Evolutionary conservation across 2,113 vertebrate genomes (phyloP).

Genomic region (Alectura lathami): DNA sequence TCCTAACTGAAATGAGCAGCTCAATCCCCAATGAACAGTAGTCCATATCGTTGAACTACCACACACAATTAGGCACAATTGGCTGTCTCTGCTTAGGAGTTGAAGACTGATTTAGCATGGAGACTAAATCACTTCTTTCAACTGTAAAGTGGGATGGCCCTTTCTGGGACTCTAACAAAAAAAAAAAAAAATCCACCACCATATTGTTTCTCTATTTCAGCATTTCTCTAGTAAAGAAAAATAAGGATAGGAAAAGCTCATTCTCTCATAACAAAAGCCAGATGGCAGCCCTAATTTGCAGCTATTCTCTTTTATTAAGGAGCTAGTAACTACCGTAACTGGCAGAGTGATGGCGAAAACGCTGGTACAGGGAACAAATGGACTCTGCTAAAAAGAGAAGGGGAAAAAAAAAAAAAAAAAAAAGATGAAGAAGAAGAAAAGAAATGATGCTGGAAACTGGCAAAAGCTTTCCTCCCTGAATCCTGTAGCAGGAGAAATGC

Average conservation of each 20-base stretch:
- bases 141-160: not conserved
- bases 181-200: not conserved
- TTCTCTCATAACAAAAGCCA: slow-evolving; percentile 45
- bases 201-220: slow-evolving; percentile 41
- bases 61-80: slow-evolving; percentile 71
- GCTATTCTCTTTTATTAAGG: slow-evolving; percentile 58
- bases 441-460: not conserved
- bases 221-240: slow-evolving; percentile 28
- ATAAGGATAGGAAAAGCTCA: not conserved
- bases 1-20: slow-evolving; percentile 66
- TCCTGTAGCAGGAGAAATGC: not conserved
- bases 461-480: not conserved
- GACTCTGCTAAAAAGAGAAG: not conserved
- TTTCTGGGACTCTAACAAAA: slow-evolving; percentile 7
- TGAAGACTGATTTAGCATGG: slow-evolving; percentile 48
- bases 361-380: slow-evolving; percentile 7
- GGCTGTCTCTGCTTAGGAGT: slow-evolving; percentile 61
- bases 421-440: not conserved
- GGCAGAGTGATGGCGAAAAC: not conserved
- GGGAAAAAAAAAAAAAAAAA: not conserved
- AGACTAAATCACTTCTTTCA: slow-evolving; percentile 23
- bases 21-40: slow-evolving; percentile 67
- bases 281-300: slow-evolving; percentile 39
- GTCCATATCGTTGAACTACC: slow-evolving; percentile 48
- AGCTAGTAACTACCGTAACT: slow-evolving; percentile 17